Conservation (phyloP, 1,140 invertebrate genomes). For the Nasonia giraulti region DNA sequence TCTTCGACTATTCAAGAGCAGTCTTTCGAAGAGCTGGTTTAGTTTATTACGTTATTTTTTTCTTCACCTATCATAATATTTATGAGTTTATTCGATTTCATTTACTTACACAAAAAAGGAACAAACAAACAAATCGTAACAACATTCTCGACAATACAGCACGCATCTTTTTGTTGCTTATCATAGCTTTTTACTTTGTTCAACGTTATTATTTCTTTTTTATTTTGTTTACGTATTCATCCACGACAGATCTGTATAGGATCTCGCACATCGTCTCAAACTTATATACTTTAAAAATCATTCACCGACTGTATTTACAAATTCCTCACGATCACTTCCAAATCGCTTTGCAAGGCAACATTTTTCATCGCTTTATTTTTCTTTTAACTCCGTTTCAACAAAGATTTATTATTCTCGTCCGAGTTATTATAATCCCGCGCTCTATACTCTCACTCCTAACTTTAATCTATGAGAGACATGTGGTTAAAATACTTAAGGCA, state of each 20-base stretch:
- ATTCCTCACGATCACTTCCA: slow-evolving; percentile 64
- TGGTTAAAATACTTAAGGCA: slow-evolving; percentile 52
- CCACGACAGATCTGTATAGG: slow-evolving; percentile 29
- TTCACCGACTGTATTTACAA: slow-evolving; percentile 66
- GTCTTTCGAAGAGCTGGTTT: slow-evolving; percentile 45
- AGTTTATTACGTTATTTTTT: not conserved
- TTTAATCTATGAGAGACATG: slow-evolving; percentile 48
- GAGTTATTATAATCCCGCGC: slow-evolving; percentile 25
- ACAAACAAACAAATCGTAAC: slow-evolving; percentile 41
- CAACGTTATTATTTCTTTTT: not conserved
- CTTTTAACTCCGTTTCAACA: slow-evolving; percentile 61
- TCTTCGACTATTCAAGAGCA: slow-evolving; percentile 49
- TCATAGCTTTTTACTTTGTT: slow-evolving; percentile 24
- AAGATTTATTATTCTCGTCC: slow-evolving; percentile 59
- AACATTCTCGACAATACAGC: slow-evolving; percentile 47
- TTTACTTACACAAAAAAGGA: slow-evolving; percentile 10
- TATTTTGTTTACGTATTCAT: slow-evolving; percentile 48
- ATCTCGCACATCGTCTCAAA: slow-evolving; percentile 38
- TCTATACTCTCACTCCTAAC: slow-evolving; percentile 53
- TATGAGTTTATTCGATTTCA: not conserved
- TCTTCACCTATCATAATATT: slow-evolving; percentile 21
- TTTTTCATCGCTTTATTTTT: slow-evolving; percentile 50
- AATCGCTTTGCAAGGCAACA: slow-evolving; percentile 66
- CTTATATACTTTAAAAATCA: slow-evolving; percentile 51
- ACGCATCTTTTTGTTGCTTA: slow-evolving; percentile 44